A percentile compares a stretch with the other conserved stretches of the same genome.
These are phyloP conservation scores for Henricia sp. DNA, from an alignment of 53 echinoderm and acorn worm species.

Conservation along the genomic window DNA sequence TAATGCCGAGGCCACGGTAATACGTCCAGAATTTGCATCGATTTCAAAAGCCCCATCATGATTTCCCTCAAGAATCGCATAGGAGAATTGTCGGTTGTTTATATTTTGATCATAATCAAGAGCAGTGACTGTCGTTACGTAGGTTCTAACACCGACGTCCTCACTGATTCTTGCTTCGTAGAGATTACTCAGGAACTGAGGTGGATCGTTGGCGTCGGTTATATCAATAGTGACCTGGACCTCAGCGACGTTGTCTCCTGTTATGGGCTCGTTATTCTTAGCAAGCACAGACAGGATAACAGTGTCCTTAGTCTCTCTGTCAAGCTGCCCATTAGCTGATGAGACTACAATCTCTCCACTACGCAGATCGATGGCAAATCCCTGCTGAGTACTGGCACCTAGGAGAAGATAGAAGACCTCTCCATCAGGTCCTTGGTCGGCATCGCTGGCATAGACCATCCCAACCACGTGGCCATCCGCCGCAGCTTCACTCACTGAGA, in stretches of 20 bases:
- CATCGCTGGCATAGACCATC: constrained; percentile 79
- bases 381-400: constrained; percentile 87
- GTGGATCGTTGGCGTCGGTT: constrained; percentile 92
- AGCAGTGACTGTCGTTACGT: constrained; percentile 86
- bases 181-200: constrained; percentile 75
- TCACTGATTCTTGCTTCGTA: constrained; percentile 85
- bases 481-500: constrained; percentile 89
- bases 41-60: constrained; percentile 73
- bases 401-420: constrained; percentile 80
- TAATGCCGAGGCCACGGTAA: constrained; percentile 61
- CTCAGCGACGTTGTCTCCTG: constrained; percentile 83
- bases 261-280: constrained; percentile 85
- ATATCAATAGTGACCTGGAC: constrained; percentile 78
- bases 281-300: constrained; percentile 82
- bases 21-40: constrained; percentile 73
- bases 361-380: constrained; percentile 78
- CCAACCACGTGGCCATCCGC: constrained; percentile 83
- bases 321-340: constrained; percentile 76
- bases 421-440: constrained; percentile 85
- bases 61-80: constrained; percentile 79
- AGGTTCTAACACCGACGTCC: constrained; percentile 64
- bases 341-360: constrained; percentile 85
- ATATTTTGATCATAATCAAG: constrained; percentile 81
- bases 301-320: constrained; percentile 77
- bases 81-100: constrained; percentile 79